Evolutionary conservation across 2,888 invertebrate genomes (phyloP).

Genomic region (Nephrotoma flavescens): DNA sequence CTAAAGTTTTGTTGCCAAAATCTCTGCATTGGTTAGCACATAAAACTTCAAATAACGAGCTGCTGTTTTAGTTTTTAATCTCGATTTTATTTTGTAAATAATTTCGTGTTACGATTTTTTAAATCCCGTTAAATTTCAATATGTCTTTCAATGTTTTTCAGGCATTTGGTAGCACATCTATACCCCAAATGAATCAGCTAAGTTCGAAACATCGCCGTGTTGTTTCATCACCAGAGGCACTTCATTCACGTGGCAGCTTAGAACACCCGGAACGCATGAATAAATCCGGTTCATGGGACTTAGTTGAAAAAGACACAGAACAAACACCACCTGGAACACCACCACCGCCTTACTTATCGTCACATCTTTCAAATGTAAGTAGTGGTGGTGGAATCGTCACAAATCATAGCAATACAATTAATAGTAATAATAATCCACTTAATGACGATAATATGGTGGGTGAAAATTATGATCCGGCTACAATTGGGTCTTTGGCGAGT

Average conservation of each 20-base stretch:
- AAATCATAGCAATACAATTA: neutral
- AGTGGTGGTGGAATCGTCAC: conserved; percentile 18
- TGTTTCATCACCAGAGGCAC: conserved; percentile 31
- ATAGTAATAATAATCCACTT: neutral
- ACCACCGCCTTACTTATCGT: conserved; percentile 63
- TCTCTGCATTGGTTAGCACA: neutral
- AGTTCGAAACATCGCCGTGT: conserved; percentile 26
- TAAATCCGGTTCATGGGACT: conserved; percentile 32
- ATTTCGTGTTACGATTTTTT: neutral
- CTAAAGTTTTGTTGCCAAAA: no score
- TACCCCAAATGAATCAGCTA: conserved; percentile 18
- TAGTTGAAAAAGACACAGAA: conserved; percentile 29
- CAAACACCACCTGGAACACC: conserved; percentile 76
- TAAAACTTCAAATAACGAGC: neutral
- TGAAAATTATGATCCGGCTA: neutral
- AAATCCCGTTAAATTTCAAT: neutral
- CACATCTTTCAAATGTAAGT: conserved; percentile 21
- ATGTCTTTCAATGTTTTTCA: conserved; percentile 14
- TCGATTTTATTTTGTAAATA: neutral
- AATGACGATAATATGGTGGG: neutral
- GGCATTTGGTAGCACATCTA: conserved; percentile 29
- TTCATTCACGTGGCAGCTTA: conserved; percentile 18
- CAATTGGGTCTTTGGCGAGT: neutral
- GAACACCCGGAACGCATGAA: conserved; percentile 22
- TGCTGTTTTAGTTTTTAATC: neutral